Conservation (phyloP, 2,113 vertebrate species). For the Atrichornis clamosus region DNA sequence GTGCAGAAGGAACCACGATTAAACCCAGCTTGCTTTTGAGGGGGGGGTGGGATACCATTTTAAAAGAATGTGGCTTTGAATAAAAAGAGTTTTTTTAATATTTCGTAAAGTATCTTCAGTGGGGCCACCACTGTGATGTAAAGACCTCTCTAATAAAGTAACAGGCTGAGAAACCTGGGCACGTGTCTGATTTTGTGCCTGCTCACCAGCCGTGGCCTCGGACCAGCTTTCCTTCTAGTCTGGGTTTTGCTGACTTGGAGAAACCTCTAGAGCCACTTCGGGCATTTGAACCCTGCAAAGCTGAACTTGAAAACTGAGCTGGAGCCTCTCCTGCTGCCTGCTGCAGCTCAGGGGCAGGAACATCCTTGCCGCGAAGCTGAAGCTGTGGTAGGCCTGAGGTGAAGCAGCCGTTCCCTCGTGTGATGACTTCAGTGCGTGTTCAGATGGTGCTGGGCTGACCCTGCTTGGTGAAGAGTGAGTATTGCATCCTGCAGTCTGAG, state of each 20-base stretch:
- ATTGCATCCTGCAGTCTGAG: neutral
- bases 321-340: neutral
- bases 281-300: neutral
- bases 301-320: neutral
- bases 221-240: neutral
- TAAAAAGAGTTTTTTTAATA: neutral
- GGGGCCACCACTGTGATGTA: slow-evolving; percentile 36
- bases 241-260: neutral
- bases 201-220: neutral
- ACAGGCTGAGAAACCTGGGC: neutral
- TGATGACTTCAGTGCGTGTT: accelerated
- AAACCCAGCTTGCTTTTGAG: slow-evolving; percentile 27
- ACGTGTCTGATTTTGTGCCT: neutral
- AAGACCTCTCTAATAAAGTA: slow-evolving; percentile 76
- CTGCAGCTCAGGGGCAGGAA: neutral
- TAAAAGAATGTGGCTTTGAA: slow-evolving; percentile 1
- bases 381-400: neutral
- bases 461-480: slow-evolving; percentile 2
- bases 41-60: slow-evolving; percentile 8
- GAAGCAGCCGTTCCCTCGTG: neutral
- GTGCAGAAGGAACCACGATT: neutral
- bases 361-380: accelerated
- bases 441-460: neutral
- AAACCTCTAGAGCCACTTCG: neutral
- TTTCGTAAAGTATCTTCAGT: slow-evolving; percentile 44